Conservation (phyloP, 1,140 invertebrate genomes). For the Dendrolimus punctatus region DNA sequence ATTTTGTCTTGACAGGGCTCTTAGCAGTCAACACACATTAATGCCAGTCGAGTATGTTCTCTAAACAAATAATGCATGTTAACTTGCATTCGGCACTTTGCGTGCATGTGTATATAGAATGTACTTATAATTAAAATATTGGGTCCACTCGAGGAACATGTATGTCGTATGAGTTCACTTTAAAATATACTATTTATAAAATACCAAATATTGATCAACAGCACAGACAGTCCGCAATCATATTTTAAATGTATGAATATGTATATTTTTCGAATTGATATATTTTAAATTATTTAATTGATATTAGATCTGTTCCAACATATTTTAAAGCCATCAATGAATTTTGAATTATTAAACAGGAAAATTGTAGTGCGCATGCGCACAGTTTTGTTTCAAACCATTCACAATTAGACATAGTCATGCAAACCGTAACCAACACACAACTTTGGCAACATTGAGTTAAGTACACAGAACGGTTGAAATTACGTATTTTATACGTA, state of each 20-base stretch:
- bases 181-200: conserved; percentile 8
- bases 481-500: no score
- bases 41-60: conserved; percentile 71
- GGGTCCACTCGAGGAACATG: conserved; percentile 23
- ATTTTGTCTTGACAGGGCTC: conserved; percentile 70
- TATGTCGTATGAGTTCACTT: conserved; percentile 14
- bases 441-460: no score
- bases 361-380: no score
- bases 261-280: neutral
- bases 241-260: no score
- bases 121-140: conserved; percentile 25
- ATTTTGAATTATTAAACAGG: no score
- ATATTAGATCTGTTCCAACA: no score
- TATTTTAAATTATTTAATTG: neutral
- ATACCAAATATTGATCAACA: conserved; percentile 15
- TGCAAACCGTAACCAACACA: no score
- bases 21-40: conserved; percentile 72
- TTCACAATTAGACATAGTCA: no score
- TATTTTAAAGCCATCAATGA: no score
- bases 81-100: conserved; percentile 49
- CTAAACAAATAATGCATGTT: conserved; percentile 65
- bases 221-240: no score
- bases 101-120: conserved; percentile 57
- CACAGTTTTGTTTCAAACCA: no score
- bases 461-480: no score